Evolutionary conservation across 2,888 invertebrate species (phyloP).

Genomic region (Salpingus planirostris): DNA sequence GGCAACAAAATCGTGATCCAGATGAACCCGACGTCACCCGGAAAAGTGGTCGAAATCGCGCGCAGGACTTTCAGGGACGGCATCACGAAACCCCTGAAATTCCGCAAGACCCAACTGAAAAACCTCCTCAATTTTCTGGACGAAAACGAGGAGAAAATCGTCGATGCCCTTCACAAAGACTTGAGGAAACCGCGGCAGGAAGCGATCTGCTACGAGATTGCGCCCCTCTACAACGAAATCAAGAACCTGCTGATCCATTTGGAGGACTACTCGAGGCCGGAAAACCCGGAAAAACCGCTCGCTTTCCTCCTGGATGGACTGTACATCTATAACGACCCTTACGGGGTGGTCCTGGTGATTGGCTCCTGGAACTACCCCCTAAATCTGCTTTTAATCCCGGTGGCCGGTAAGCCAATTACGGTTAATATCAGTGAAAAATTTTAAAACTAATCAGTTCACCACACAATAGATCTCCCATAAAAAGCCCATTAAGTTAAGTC

Average conservation of each 20-base stretch:
- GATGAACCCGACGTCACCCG: too few species aligned
- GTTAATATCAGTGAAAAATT: too few species aligned
- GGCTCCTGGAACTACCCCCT: constrained; percentile 98
- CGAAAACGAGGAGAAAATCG: constrained; percentile 66
- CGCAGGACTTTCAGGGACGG: constrained; percentile 49
- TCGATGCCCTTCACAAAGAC: constrained; percentile 69
- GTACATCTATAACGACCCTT: constrained; percentile 77
- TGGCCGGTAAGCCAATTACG: too few species aligned
- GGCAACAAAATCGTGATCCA: too few species aligned
- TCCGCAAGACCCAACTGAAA: constrained; percentile 72
- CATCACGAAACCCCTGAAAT: constrained; percentile 70
- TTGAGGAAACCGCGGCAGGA: constrained; percentile 75
- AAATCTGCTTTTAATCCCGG: too few species aligned
- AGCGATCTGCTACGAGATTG: constrained; percentile 66
- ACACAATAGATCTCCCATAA: neutral
- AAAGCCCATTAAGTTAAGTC: neutral
- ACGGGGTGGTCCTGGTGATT: constrained; percentile 80
- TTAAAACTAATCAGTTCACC: neutral
- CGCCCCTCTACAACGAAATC: constrained; percentile 69
- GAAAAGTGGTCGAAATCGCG: constrained; percentile 7
- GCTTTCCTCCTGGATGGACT: constrained; percentile 67
- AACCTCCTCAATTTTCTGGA: constrained; percentile 66
- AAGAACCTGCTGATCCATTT: constrained; percentile 60
- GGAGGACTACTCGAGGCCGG: constrained; percentile 69
- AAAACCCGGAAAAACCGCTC: constrained; percentile 58